Percentiles rank a stretch among this genome's conserved stretches.
These are phyloP conservation scores for Leucoma salicis DNA, from an alignment of 2,888 invertebrate genomes.

Conservation along the genomic window DNA sequence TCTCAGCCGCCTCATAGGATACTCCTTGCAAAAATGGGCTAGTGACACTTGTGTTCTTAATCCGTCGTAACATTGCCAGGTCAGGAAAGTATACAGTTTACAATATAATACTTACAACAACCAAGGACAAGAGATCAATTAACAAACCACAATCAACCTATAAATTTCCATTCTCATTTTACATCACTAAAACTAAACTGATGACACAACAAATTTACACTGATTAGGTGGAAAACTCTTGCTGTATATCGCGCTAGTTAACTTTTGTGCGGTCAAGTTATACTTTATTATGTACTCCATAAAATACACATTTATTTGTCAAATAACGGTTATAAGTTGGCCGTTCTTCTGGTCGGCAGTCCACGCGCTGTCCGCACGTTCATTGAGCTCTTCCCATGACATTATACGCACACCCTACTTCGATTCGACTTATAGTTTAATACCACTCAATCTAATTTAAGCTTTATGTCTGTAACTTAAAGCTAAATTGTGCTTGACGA, in stretches of 20 bases:
- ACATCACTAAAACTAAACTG: constrained; percentile 36
- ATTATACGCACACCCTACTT: constrained; percentile 59
- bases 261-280: constrained; percentile 19
- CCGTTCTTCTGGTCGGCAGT: constrained; percentile 69
- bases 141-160: no score
- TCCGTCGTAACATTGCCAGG: no score
- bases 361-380: constrained; percentile 78
- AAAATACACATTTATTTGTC: constrained; percentile 48
- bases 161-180: background rate
- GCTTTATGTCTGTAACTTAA: constrained; percentile 5
- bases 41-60: no score
- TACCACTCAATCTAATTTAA: constrained; percentile 11
- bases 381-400: constrained; percentile 82
- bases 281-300: constrained; percentile 36
- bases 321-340: constrained; percentile 50
- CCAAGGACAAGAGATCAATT: no score
- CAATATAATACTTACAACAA: constrained; percentile 39
- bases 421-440: constrained; percentile 38
- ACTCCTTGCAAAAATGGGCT: no score
- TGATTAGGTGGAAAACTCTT: constrained; percentile 54
- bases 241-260: constrained; percentile 43
- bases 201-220: constrained; percentile 60
- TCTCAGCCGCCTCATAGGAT: no score
- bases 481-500: constrained; percentile 14
- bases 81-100: constrained; percentile 29